A percentile compares a stretch with the other conserved stretches of the same genome.
These are phyloP conservation scores for Volucella inanis DNA, from an alignment of 2,888 invertebrate species.

Conservation along the genomic window DNA sequence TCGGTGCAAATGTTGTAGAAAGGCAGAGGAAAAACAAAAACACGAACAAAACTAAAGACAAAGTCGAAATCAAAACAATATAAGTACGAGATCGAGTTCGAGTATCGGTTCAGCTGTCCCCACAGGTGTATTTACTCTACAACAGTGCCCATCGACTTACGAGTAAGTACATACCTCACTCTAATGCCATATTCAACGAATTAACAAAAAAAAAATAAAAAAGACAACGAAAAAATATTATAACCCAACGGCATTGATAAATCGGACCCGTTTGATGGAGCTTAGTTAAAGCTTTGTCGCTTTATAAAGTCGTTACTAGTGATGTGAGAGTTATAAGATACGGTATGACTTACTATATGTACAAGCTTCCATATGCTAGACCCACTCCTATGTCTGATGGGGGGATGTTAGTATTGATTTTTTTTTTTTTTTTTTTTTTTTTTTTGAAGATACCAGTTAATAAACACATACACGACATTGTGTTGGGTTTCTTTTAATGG, in stretches of 20 bases:
- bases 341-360: conserved; percentile 29
- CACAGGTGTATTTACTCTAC: neutral
- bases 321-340: neutral
- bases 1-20: conserved; percentile 19
- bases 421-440: conserved; percentile 42
- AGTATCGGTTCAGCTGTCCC: neutral
- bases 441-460: neutral
- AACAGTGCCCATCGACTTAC: conserved; percentile 9
- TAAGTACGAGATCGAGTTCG: too few relatives aligned
- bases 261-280: conserved; percentile 50
- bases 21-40: conserved; percentile 35
- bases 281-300: conserved; percentile 28
- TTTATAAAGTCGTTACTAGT: conserved; percentile 29
- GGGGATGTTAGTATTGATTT: conserved; percentile 33
- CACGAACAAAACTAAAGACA: conserved; percentile 6
- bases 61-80: conserved; percentile 36
- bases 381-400: neutral
- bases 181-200: neutral
- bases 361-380: neutral
- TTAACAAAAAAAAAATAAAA: conserved; percentile 12
- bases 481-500: conserved; percentile 50
- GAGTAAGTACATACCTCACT: neutral
- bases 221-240: conserved; percentile 50
- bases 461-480: conserved; percentile 2
- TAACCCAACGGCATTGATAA: conserved; percentile 61